phyloP scores from a whole-genome alignment of 2,888 invertebrate genomes.

The Therioaphis trifolii region DNA sequence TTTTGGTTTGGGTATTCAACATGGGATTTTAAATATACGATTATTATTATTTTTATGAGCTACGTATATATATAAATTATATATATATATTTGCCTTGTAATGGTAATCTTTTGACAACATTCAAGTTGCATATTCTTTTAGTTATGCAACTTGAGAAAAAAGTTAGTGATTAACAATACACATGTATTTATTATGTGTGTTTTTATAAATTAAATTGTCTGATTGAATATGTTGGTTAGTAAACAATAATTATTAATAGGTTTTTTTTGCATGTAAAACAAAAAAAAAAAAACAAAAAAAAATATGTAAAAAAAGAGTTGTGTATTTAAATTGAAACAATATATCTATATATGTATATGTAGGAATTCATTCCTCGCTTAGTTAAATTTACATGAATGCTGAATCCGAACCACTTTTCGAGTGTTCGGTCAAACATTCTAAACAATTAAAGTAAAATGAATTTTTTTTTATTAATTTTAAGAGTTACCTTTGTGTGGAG shows the following conservation, averaged over 20 bases:
- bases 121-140: constrained; percentile 26
- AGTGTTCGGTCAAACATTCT: constrained; percentile 37
- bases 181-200: constrained; percentile 5
- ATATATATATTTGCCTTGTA: background rate
- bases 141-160: background rate
- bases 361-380: constrained; percentile 63
- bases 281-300: constrained; percentile 35
- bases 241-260: background rate
- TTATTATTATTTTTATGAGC: constrained; percentile 40
- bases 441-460: constrained; percentile 32
- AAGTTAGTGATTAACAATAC: background rate
- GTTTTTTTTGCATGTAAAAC: constrained; percentile 9
- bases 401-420: background rate
- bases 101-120: constrained; percentile 32
- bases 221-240: constrained; percentile 15
- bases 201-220: constrained; percentile 31
- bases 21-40: constrained; percentile 48
- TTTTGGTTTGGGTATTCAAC: constrained; percentile 56
- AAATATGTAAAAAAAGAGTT: constrained; percentile 34
- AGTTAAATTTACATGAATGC: constrained; percentile 54
- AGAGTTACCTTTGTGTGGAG: constrained; percentile 50
- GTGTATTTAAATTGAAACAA: constrained; percentile 13
- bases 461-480: constrained; percentile 55
- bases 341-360: constrained; percentile 31
- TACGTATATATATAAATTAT: constrained; percentile 9